Percentiles rank a stretch among this genome's conserved stretches.
phyloP scores from a whole-genome alignment of 2,888 invertebrate genomes.

The Caenorhabditis zanzibari region DNA sequence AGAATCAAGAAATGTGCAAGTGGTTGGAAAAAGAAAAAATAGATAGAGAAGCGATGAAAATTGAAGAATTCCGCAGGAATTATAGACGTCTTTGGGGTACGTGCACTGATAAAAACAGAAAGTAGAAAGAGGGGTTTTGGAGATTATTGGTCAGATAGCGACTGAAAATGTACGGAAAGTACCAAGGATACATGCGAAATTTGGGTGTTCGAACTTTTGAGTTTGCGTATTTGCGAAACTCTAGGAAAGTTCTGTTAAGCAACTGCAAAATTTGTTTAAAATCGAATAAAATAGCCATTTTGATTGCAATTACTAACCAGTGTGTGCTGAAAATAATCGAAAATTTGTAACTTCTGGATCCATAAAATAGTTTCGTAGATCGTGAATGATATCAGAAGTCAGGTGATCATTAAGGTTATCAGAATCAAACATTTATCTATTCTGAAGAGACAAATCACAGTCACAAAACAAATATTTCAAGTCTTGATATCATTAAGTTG shows the following conservation, averaged over 20 bases:
- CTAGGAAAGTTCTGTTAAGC: too few species aligned
- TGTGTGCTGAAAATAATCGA: too few species aligned
- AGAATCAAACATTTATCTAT: slow-evolving; percentile 15
- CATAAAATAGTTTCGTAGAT: slow-evolving; percentile 8
- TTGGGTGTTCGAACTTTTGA: too few species aligned
- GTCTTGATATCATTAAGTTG: neutral
- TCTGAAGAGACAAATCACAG: slow-evolving; percentile 1
- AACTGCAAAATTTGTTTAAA: too few species aligned
- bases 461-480: neutral
- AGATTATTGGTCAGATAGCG: slow-evolving; percentile 14
- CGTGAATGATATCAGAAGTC: neutral
- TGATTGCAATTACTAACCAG: too few species aligned
- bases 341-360: neutral
- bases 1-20: neutral
- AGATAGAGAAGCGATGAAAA: slow-evolving; percentile 3
- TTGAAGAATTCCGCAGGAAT: slow-evolving; percentile 29
- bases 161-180: neutral
- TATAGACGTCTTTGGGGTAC: slow-evolving; percentile 38
- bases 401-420: slow-evolving; percentile 13
- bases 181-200: neutral
- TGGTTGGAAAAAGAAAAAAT: neutral
- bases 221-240: too few species aligned
- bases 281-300: too few species aligned
- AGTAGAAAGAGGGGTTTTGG: slow-evolving; percentile 11
- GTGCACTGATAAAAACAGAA: slow-evolving; percentile 36